Percentiles rank a stretch among this genome's conserved stretches.
phyloP scores from a whole-genome alignment of 2,797 vertebrate species.

The Salarias fasciatus region DNA sequence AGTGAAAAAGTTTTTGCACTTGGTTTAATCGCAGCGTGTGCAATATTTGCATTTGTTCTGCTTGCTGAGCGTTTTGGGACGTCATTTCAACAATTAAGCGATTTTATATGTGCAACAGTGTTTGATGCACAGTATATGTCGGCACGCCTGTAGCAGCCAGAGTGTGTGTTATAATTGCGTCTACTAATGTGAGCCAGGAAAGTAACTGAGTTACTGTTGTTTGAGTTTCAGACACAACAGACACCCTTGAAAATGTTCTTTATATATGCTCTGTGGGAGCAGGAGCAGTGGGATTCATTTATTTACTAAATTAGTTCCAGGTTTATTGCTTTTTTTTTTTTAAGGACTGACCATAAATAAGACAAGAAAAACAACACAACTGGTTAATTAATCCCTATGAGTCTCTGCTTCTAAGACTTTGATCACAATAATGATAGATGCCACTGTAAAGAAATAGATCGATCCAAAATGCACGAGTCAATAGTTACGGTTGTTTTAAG shows the following conservation, averaged over 20 bases:
- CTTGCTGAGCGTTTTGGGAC: neutral
- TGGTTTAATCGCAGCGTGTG: slow-evolving; percentile 5
- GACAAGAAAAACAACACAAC: slow-evolving; percentile 3
- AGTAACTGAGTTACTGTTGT: neutral
- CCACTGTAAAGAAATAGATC: neutral
- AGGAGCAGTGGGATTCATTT: slow-evolving; percentile 13
- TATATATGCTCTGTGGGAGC: neutral
- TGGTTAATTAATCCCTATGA: slow-evolving; percentile 15
- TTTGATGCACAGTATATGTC: neutral
- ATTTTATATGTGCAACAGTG: neutral
- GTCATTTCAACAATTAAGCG: slow-evolving; percentile 1
- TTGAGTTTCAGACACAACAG: slow-evolving; percentile 14
- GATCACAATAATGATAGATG: slow-evolving; percentile 7
- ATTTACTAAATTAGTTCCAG: slow-evolving; percentile 12
- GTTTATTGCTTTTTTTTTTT: slow-evolving; percentile 11
- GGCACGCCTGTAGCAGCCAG: neutral
- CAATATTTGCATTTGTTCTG: slow-evolving; percentile 2
- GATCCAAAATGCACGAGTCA: slow-evolving; percentile 2
- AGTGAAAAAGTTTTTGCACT: slow-evolving; percentile 24
- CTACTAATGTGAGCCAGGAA: slow-evolving; percentile 14
- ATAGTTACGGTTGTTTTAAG: slow-evolving; percentile 11
- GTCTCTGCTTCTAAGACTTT: slow-evolving; percentile 2
- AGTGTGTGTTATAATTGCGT: neutral
- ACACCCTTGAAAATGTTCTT: slow-evolving; percentile 14
- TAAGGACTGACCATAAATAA: slow-evolving; percentile 11